Percentiles rank a stretch among this genome's conserved stretches.
Conservation (phyloP, 2,888 invertebrate species). For the Papilio protenor region DNA sequence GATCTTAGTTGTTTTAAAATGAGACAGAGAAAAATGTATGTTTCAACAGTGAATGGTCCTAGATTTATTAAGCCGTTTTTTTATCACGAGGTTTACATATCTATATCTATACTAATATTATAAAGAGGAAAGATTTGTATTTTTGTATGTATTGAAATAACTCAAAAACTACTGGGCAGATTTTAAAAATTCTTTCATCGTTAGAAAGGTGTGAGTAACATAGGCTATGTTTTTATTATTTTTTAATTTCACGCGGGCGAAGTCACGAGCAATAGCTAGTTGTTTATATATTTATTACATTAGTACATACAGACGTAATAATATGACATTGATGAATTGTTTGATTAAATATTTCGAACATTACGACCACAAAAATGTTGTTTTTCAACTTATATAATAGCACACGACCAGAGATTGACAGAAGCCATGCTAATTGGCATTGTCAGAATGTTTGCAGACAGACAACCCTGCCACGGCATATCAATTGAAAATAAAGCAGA, state of each 20-base stretch:
- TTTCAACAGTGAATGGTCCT: neutral
- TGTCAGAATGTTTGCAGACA: constrained; percentile 43
- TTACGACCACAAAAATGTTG: neutral
- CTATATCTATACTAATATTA: too few relatives aligned
- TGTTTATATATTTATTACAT: neutral
- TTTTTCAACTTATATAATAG: constrained; percentile 32
- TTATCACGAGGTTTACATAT: too few relatives aligned
- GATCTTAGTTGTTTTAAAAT: too few relatives aligned
- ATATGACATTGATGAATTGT: constrained; percentile 33
- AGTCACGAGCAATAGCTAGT: too few relatives aligned
- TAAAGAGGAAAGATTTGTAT: too few relatives aligned
- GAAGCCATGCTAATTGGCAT: constrained; percentile 49
- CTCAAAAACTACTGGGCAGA: too few relatives aligned
- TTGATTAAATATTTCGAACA: constrained; percentile 35
- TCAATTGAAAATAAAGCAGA: constrained; percentile 43
- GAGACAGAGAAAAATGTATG: too few relatives aligned
- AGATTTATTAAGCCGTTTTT: neutral
- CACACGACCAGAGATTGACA: constrained; percentile 41
- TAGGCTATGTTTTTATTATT: too few relatives aligned
- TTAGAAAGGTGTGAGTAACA: too few relatives aligned
- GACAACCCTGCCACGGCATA: constrained; percentile 45
- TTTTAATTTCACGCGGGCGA: too few relatives aligned
- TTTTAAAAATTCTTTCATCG: too few relatives aligned
- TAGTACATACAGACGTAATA: constrained; percentile 13
- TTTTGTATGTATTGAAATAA: too few relatives aligned